Evolutionary conservation across 2,888 invertebrate genomes (phyloP), one percentile per base, ranked within the genome.

Genomic region (Cerceris ruficornis): DNA sequence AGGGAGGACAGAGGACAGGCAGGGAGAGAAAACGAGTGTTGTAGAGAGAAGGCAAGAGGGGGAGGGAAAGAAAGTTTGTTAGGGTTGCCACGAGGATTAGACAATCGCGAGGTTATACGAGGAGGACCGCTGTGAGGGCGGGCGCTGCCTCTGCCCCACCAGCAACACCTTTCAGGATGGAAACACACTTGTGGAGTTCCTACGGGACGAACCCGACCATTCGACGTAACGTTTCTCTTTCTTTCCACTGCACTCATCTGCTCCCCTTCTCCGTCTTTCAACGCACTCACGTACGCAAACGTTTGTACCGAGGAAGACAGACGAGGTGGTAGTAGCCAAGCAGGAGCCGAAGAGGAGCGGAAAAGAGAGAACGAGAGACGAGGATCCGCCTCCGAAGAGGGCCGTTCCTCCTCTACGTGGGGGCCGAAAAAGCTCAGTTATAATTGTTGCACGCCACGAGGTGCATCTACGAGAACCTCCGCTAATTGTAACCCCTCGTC

Each of bases 351-450:
- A 39, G 59, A 69, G 60, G 41, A 62, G 6, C 9, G 55, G 52
- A 46, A 46, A 14, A 59, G 66, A 39, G 60, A 55, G 43, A 50
- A 42, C 41, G 50, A 69, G 62, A 67, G 57, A 41, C 43, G 73
- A 79, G 80, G 91, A 88, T 89, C 91, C 92, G 91, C 92, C 92
- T 91, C 89, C 91, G 85, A 88, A 77, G 87, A 69, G 74, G 76
- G 71, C 71, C 81, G 88, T 76, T 71, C 82, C 81, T 70, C 49
- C 75, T 71, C 69, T 74, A 28, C 69, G 84, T 75, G 80, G 73
- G 79, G 86, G 81, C 86, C 91, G 89, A 92, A 92, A 92, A 92
- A 90, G 91, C 91, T 92, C 92, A 92, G 92, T 92, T 92, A 92
- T 92, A 92, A 92, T 92, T 92, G 92, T 92, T 91, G 87, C 88